Percentiles rank a stretch among this genome's conserved stretches.
Evolutionary conservation across 1,140 invertebrate species (phyloP).

Genomic region (Battus philenor): DNA sequence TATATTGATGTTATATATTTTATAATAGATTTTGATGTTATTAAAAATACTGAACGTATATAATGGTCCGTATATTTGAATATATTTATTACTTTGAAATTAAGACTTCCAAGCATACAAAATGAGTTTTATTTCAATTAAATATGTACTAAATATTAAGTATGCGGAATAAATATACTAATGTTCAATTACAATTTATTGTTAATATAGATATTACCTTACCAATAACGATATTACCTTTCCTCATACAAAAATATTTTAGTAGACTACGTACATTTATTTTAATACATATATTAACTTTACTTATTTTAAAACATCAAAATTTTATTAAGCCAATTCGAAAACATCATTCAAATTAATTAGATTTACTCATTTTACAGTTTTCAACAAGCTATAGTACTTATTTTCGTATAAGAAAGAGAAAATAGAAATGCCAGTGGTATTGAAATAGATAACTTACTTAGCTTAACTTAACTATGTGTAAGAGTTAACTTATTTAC

Average conservation of each 20-base stretch:
- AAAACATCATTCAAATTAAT: neutral
- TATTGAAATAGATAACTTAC: no score
- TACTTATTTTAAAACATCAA: neutral
- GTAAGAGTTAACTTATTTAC: no score
- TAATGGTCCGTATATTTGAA: neutral
- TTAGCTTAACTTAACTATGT: no score
- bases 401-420: no score
- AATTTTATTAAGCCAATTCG: neutral
- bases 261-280: neutral
- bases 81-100: neutral
- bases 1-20: no score
- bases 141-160: neutral
- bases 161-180: no score
- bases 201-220: constrained; percentile 4
- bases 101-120: neutral
- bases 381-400: no score
- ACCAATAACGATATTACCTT: neutral
- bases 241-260: constrained; percentile 15
- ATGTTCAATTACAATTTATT: neutral
- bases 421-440: no score
- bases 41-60: no score
- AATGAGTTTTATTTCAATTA: neutral
- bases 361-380: no score
- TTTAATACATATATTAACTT: no score
- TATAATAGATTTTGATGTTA: no score